phyloP scores from a whole-genome alignment of 2,888 invertebrate species.

The Alcis repandata region DNA sequence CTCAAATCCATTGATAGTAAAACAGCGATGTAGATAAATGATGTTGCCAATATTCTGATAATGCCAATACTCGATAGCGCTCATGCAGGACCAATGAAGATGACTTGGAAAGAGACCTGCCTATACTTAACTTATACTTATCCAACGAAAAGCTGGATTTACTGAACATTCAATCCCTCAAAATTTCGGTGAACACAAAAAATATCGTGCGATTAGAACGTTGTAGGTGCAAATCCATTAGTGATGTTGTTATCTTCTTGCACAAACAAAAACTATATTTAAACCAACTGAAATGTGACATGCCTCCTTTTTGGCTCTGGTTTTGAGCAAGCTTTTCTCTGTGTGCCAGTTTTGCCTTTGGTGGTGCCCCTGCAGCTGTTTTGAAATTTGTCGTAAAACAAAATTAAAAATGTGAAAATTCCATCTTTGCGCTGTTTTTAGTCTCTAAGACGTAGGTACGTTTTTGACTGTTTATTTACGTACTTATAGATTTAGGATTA shows the following conservation, averaged over 20 bases:
- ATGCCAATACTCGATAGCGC: no score
- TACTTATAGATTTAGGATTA: no score
- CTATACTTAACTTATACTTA: no score
- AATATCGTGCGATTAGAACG: slow-evolving; percentile 47
- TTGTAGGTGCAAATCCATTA: slow-evolving; percentile 43
- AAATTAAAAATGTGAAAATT: slow-evolving; percentile 1
- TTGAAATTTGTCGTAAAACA: slow-evolving; percentile 47
- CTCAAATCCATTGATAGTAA: no score
- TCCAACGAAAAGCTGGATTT: background rate
- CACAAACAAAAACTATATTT: slow-evolving; percentile 38
- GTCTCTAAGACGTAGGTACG: no score
- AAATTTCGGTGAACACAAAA: background rate
- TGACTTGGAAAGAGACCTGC: no score
- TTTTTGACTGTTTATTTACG: no score
- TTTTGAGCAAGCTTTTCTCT: slow-evolving; percentile 53
- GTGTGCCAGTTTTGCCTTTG: slow-evolving; percentile 58
- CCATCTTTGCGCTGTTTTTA: no score
- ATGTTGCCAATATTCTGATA: no score
- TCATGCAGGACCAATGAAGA: no score
- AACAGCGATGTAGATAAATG: no score
- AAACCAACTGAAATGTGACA: slow-evolving; percentile 50
- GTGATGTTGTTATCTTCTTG: slow-evolving; percentile 45
- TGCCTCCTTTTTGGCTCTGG: slow-evolving; percentile 66
- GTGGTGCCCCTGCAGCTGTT: slow-evolving; percentile 70
- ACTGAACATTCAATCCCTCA: background rate